Conservation (phyloP, 2,797 vertebrate species). For the Anguilla anguilla region DNA sequence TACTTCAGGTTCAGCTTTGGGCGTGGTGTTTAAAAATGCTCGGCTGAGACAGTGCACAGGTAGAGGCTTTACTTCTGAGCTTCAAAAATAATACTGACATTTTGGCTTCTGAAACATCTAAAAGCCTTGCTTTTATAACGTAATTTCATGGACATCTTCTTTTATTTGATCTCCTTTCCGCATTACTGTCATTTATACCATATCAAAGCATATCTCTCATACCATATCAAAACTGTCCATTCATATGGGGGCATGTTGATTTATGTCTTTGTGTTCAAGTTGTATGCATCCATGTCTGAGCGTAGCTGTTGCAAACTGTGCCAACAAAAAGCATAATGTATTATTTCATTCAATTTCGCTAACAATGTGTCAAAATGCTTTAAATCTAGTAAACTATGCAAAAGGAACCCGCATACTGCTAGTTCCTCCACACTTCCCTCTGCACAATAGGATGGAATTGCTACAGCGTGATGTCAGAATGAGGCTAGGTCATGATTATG, state of each 20-base stretch:
- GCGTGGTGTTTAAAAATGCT: background rate
- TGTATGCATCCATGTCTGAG: background rate
- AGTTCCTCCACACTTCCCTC: background rate
- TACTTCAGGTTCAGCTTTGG: background rate
- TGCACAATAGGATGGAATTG: slow-evolving; percentile 16
- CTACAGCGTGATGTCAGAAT: slow-evolving; percentile 12
- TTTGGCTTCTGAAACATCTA: background rate
- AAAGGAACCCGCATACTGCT: background rate
- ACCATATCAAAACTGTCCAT: background rate
- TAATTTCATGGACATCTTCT: background rate
- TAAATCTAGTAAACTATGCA: background rate
- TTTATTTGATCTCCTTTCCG: background rate
- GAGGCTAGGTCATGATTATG: background rate
- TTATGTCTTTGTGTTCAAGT: background rate
- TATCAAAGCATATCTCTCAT: background rate
- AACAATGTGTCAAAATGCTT: background rate
- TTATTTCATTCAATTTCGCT: background rate
- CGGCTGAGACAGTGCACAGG: background rate
- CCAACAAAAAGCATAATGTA: background rate
- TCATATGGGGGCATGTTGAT: background rate
- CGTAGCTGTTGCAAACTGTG: background rate
- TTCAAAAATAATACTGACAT: background rate
- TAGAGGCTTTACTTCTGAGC: background rate
- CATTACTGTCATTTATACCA: slow-evolving; percentile 1
- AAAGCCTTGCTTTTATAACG: slow-evolving; percentile 1